Evolutionary conservation across 2,888 invertebrate genomes (phyloP).

Genomic region (Sesia apiformis): DNA sequence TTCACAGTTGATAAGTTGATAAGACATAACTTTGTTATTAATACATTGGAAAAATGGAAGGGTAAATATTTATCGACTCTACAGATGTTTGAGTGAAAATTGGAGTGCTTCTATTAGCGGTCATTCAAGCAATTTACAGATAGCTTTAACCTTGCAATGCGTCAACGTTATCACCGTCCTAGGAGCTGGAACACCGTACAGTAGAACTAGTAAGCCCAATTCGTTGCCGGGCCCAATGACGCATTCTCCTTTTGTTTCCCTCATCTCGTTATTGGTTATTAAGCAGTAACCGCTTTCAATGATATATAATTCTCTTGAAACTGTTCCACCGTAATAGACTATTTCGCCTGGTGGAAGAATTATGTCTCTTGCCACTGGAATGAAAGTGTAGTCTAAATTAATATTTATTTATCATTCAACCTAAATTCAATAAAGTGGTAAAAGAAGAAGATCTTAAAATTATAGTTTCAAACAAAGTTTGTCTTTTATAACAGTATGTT

Average conservation of each 20-base stretch:
- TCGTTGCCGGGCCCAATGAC: conserved; percentile 62
- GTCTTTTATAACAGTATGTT: no score
- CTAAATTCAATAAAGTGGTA: no score
- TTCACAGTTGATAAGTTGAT: no score
- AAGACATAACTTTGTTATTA: no score
- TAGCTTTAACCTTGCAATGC: conserved; percentile 56
- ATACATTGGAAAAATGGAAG: no score
- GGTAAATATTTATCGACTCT: no score
- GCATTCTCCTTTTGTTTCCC: conserved; percentile 37
- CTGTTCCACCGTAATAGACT: conserved; percentile 67
- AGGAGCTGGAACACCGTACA: conserved; percentile 64
- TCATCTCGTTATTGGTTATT: conserved; percentile 43
- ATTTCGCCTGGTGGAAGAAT: conserved; percentile 69
- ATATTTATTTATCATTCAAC: no score
- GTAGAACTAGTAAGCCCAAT: conserved; percentile 57
- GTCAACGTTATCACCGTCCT: conserved; percentile 65
- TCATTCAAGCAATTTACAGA: no score
- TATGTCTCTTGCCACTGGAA: conserved; percentile 51
- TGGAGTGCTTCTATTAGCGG: no score
- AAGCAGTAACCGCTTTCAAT: conserved; percentile 68
- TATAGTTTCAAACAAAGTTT: no score
- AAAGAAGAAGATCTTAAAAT: no score
- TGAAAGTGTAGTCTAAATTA: not conserved
- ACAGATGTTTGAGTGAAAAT: no score
- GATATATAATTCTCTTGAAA: conserved; percentile 66